Evolutionary conservation across 2,888 invertebrate genomes (phyloP).

Genomic region (Hypolimnas misippus): DNA sequence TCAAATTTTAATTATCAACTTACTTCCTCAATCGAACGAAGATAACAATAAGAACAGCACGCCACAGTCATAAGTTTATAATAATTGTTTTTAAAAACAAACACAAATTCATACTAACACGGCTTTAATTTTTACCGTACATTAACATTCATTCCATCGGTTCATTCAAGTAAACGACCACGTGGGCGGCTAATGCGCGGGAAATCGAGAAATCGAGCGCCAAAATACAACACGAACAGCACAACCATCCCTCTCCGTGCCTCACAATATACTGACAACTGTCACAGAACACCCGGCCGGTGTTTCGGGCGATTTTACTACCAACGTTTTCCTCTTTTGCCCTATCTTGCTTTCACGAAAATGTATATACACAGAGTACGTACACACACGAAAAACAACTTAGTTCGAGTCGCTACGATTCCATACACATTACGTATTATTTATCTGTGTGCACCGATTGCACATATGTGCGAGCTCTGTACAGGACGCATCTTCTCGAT

Average conservation of each 20-base stretch:
- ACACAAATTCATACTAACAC: slow-evolving; percentile 56
- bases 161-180: slow-evolving; percentile 50
- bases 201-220: slow-evolving; percentile 69
- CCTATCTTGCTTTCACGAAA: slow-evolving; percentile 76
- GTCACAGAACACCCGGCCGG: slow-evolving; percentile 64
- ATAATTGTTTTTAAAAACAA: slow-evolving; percentile 47
- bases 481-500: slow-evolving; percentile 60
- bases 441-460: slow-evolving; percentile 49
- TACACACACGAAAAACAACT: slow-evolving; percentile 69
- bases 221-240: slow-evolving; percentile 59
- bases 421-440: slow-evolving; percentile 53
- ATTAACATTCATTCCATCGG: slow-evolving; percentile 16
- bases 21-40: slow-evolving; percentile 68
- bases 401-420: slow-evolving; percentile 53
- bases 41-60: slow-evolving; percentile 59
- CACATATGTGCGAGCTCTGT: slow-evolving; percentile 42
- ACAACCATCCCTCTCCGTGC: slow-evolving; percentile 71
- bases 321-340: slow-evolving; percentile 73
- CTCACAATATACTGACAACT: slow-evolving; percentile 74
- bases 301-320: slow-evolving; percentile 73
- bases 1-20: slow-evolving; percentile 61
- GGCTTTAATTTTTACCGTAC: slow-evolving; percentile 13
- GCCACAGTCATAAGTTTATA: slow-evolving; percentile 72
- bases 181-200: slow-evolving; percentile 67
- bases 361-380: slow-evolving; percentile 56